These are phyloP conservation scores for Asteroscopus sphinx DNA, from an alignment of 2,888 invertebrate species.

Conservation along the genomic window DNA sequence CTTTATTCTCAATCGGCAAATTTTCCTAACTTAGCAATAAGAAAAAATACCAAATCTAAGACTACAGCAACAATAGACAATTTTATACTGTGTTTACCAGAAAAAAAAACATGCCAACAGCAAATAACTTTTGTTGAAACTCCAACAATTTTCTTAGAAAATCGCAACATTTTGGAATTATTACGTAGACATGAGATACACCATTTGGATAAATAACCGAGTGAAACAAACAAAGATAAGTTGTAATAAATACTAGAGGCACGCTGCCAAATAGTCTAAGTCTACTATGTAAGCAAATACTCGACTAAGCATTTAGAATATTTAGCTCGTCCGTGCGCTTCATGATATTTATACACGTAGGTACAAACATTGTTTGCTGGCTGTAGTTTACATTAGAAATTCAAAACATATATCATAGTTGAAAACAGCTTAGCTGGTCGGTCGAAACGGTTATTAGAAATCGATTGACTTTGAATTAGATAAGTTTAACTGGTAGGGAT, in stretches of 20 bases:
- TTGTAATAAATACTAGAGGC: conserved; percentile 5
- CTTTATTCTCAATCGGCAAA: neutral
- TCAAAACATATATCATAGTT: neutral
- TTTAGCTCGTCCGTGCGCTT: neutral
- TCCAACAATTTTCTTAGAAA: neutral
- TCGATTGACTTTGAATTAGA: conserved; percentile 3
- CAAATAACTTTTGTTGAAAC: neutral
- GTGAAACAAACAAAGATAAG: conserved; percentile 13
- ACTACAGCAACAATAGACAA: neutral
- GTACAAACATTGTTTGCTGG: neutral
- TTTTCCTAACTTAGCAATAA: conserved; percentile 4
- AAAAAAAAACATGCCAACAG: neutral
- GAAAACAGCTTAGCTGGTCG: neutral
- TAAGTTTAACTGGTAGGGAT: conserved; percentile 10
- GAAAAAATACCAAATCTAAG: neutral
- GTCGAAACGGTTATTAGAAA: conserved; percentile 2
- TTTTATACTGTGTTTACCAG: neutral
- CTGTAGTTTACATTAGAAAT: conserved; percentile 5
- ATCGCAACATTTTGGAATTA: conserved; percentile 1
- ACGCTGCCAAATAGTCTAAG: conserved; percentile 9
- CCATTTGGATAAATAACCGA: conserved; percentile 1
- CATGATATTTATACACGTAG: conserved; percentile 2
- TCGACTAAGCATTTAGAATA: conserved; percentile 8
- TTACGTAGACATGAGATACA: neutral
- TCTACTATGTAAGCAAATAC: neutral